Evolutionary conservation across 2,797 vertebrate genomes (phyloP).

Genomic region (Acanthiza pusilla): DNA sequence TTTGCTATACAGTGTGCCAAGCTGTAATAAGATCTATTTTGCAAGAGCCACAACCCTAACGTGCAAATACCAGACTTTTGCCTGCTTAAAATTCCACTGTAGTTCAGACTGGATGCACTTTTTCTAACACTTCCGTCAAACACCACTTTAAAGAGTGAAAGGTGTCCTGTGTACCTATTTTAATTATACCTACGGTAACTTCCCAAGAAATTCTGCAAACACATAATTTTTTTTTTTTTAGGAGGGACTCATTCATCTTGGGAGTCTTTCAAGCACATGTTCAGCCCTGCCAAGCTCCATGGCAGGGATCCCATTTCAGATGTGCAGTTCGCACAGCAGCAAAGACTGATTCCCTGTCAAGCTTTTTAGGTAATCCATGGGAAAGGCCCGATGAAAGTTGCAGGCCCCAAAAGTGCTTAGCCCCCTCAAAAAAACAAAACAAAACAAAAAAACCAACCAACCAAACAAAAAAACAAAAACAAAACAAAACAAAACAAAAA

Average conservation of each 20-base stretch:
- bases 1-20: background rate
- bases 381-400: background rate
- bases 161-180: background rate
- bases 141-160: background rate
- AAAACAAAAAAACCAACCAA: too few relatives aligned
- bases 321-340: rapidly evolving
- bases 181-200: background rate
- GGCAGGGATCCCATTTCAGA: background rate
- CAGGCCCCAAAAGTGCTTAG: background rate
- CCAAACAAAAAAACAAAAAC: rapidly evolving
- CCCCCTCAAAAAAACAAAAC: too few relatives aligned
- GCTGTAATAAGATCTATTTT: background rate
- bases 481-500: too few relatives aligned
- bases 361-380: background rate
- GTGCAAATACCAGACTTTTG: background rate
- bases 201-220: background rate
- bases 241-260: background rate
- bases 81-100: background rate
- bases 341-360: rapidly evolving
- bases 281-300: background rate
- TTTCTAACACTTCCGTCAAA: background rate
- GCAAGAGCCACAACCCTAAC: background rate
- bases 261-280: background rate
- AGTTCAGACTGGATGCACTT: background rate
- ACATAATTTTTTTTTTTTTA: background rate